Evolutionary conservation across 2,113 vertebrate genomes (phyloP).

Genomic region (Lophura nycthemera): DNA sequence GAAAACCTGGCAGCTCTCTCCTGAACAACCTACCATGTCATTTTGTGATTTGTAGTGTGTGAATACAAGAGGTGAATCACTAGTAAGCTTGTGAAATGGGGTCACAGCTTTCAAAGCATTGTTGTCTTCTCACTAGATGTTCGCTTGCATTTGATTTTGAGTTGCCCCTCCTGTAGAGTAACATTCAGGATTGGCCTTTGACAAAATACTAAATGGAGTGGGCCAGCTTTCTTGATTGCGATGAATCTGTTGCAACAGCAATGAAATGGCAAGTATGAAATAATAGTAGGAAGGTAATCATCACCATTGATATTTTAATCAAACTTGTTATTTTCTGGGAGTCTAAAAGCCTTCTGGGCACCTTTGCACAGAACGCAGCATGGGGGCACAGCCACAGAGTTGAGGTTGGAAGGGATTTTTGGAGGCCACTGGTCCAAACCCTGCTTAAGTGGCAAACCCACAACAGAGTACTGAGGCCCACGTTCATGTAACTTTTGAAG

Average conservation of each 20-base stretch:
- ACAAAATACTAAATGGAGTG: not conserved
- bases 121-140: not conserved
- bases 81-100: fast-evolving
- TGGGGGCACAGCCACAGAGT: not conserved
- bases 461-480: not conserved
- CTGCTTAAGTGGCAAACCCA: not conserved
- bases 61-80: not conserved
- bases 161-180: not conserved
- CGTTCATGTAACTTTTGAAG: not conserved
- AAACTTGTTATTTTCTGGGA: not conserved
- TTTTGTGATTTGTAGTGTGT: not conserved
- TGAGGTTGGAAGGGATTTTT: not conserved
- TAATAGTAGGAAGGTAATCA: not conserved
- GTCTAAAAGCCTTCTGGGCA: not conserved
- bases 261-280: not conserved
- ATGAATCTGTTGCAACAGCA: not conserved
- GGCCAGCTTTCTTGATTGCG: not conserved
- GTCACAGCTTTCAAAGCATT: not conserved
- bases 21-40: fast-evolving
- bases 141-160: not conserved
- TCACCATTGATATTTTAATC: not conserved
- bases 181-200: not conserved
- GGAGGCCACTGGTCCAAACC: not conserved
- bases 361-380: not conserved
- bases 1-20: not conserved